These are phyloP conservation scores for Patagioenas fasciata DNA, from an alignment of 2,113 vertebrate genomes.

Conservation along the genomic window DNA sequence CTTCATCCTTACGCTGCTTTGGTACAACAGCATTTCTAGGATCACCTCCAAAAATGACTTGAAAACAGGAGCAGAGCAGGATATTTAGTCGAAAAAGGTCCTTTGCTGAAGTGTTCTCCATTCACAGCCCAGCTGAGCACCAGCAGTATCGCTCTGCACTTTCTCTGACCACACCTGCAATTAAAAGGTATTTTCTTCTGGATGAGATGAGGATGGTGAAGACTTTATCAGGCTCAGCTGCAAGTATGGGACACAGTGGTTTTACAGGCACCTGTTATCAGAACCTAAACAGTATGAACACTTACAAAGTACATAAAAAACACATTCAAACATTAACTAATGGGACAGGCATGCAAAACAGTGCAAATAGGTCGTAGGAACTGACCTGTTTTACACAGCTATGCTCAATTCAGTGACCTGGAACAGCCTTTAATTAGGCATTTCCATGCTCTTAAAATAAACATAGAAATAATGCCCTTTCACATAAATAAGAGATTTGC, in stretches of 20 bases:
- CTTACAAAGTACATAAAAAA: background rate
- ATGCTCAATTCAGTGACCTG: background rate
- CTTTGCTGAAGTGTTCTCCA: background rate
- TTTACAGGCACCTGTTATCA: background rate
- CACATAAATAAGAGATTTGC: background rate
- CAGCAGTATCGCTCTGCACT: background rate
- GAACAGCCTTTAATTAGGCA: slow-evolving; percentile 31
- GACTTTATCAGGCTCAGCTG: background rate
- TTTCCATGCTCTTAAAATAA: slow-evolving; percentile 1
- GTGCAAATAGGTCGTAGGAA: slow-evolving; percentile 1
- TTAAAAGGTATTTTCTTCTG: background rate
- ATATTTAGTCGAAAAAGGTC: background rate
- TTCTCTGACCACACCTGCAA: background rate
- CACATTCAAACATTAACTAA: background rate
- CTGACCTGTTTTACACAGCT: slow-evolving; percentile 35
- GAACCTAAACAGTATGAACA: background rate
- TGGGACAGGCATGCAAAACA: background rate
- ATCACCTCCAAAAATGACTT: background rate
- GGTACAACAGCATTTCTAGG: background rate
- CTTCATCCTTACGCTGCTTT: background rate
- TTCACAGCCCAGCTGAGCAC: background rate
- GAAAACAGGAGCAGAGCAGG: background rate
- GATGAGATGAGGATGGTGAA: background rate
- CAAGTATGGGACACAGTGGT: background rate
- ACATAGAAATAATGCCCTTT: background rate